A percentile compares a stretch with the other conserved stretches of the same genome.
These are phyloP conservation scores for Microplitis mediator DNA, from an alignment of 1,140 invertebrate species.

Conservation along the genomic window DNA sequence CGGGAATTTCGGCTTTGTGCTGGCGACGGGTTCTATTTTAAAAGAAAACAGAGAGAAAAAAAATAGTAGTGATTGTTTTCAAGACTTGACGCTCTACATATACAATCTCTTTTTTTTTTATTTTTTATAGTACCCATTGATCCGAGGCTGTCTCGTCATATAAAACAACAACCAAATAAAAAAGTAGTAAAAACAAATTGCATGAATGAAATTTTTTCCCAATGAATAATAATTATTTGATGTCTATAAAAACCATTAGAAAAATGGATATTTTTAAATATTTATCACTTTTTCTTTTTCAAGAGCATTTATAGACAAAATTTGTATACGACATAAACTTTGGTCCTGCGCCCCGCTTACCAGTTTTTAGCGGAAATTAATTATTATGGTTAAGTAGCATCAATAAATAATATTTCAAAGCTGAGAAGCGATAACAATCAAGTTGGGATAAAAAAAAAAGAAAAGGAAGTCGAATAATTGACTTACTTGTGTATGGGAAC, in stretches of 20 bases:
- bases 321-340: too few relatives aligned
- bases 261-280: too few relatives aligned
- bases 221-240: too few relatives aligned
- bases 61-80: background rate
- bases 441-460: background rate
- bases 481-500: constrained; percentile 62
- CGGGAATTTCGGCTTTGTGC: constrained; percentile 76
- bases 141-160: constrained; percentile 43
- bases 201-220: too few relatives aligned
- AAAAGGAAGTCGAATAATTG: constrained; percentile 53
- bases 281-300: background rate
- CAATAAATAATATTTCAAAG: background rate
- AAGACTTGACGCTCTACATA: background rate
- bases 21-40: constrained; percentile 71
- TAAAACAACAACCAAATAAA: background rate
- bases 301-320: too few relatives aligned
- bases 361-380: too few relatives aligned
- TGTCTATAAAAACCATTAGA: too few relatives aligned
- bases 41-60: constrained; percentile 28
- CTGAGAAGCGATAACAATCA: background rate
- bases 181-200: background rate
- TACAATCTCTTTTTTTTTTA: background rate
- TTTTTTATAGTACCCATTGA: background rate
- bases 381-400: too few relatives aligned
- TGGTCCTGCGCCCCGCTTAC: too few relatives aligned